Evolutionary conservation across 2,113 vertebrate species (phyloP), one percentile per base, ranked within the genome.

Genomic region (Poeciliopsis turrubarensis): DNA sequence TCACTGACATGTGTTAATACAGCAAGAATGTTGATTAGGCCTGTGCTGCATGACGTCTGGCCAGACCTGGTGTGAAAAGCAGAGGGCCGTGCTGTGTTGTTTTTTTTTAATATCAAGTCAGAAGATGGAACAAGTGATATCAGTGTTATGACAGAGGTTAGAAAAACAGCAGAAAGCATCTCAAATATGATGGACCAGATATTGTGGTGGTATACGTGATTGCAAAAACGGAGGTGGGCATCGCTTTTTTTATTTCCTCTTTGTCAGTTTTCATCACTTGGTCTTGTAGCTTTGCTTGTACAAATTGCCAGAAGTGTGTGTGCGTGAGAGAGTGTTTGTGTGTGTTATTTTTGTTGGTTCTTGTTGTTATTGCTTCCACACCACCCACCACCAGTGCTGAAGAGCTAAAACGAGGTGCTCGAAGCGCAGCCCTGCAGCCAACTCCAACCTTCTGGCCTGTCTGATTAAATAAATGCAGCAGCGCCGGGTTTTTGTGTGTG

Each of bases 301-400:
- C 77, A 65, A 37, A 85, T 64, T 74, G 68, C 70, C 37, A 65
- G 12, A 34, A 70, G 27, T 65, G 47, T 1, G 51, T 0, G 10
- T 73, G n/a, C 77, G 39, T 5, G 39, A 15, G 39, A 41, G 14
- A 41, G 39, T 41, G 44, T 47, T 47, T 57, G 51, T 57, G 51
- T 1, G 13, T 76, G 77, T 79, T 84, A 60, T 89, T 86, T 83
- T 72, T 82, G 76, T 75, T 80, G 77, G 81, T 83, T 83, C 32
- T 70, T 79, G 70, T 76, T 78, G 47, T 82, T 81, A 73, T 80
- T 88, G 67, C 84, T 73, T 85, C 77, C 27, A 32, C 72, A 63
- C 82, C 82, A 66, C 86, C 84, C 85, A 83, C 81, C 65, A 67
- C 79, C 70, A 32, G 54, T 1, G 31, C 73, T 80, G 70, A 63